These are phyloP conservation scores for Silurus meridionalis DNA, from an alignment of 2,113 vertebrate genomes.

Conservation along the genomic window DNA sequence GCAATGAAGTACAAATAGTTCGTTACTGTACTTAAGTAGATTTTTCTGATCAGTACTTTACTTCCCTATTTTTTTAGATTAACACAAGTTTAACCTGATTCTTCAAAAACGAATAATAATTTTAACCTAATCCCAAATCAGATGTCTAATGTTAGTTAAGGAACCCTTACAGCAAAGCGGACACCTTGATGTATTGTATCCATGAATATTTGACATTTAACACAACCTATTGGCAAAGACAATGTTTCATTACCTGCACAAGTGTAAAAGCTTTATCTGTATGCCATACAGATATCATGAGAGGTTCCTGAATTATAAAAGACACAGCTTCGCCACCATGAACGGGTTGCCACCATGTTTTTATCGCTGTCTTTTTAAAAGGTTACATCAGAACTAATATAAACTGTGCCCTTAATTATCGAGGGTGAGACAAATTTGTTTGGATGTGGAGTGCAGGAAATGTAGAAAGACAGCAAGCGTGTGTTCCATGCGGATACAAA, in stretches of 20 bases:
- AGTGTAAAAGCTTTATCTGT: neutral
- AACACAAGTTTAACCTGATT: no score
- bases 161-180: neutral
- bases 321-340: slow-evolving; percentile 15
- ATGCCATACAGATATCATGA: neutral
- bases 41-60: no score
- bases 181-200: neutral
- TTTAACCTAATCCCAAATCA: neutral
- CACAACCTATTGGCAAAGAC: neutral
- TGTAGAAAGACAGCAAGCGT: slow-evolving; percentile 32
- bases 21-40: no score
- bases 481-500: slow-evolving; percentile 24
- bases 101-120: no score
- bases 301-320: neutral
- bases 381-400: slow-evolving; percentile 19
- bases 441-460: slow-evolving; percentile 45
- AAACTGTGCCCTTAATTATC: slow-evolving; percentile 39
- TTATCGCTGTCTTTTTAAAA: neutral
- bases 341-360: neutral
- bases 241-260: neutral
- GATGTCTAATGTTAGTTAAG: neutral
- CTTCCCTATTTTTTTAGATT: no score
- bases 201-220: slow-evolving; percentile 5
- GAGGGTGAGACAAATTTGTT: slow-evolving; percentile 41
- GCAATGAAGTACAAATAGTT: no score